Percentiles rank a stretch among this genome's conserved stretches.
Evolutionary conservation across 2,113 vertebrate species (phyloP).

Genomic region (Neogobius melanostomus): DNA sequence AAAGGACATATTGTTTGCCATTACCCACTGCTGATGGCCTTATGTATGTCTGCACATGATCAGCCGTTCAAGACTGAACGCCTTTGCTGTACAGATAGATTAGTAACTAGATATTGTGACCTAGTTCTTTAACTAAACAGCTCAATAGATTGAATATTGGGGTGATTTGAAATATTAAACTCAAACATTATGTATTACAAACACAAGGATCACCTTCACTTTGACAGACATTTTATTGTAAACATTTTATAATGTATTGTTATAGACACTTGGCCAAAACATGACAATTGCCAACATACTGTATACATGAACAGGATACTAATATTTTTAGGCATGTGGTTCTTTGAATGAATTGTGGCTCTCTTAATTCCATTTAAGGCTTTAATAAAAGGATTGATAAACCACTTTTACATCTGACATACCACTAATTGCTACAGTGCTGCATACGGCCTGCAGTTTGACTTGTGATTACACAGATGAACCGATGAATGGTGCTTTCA

Average conservation of each 20-base stretch:
- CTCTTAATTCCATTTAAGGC: not conserved
- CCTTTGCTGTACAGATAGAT: not conserved
- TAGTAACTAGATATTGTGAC: too few species aligned
- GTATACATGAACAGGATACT: not conserved
- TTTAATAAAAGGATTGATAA: conserved; percentile 19
- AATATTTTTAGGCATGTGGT: not conserved
- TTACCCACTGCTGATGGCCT: not conserved
- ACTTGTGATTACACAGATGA: conserved; percentile 32
- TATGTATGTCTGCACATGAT: conserved; percentile 28
- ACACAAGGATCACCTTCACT: too few species aligned
- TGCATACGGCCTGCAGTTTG: conserved; percentile 10
- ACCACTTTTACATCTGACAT: conserved; percentile 34
- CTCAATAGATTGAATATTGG: too few species aligned
- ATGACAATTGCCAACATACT: not conserved
- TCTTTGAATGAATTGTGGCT: not conserved
- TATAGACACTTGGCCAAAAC: not conserved
- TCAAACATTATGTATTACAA: too few species aligned
- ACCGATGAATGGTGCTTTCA: conserved; percentile 14
- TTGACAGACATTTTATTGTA: too few species aligned
- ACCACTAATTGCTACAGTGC: conserved; percentile 33
- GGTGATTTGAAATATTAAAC: too few species aligned
- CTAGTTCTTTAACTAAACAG: too few species aligned
- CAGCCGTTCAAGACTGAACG: conserved; percentile 12
- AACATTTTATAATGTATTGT: too few species aligned
- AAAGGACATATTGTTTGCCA: not conserved